A percentile compares a stretch with the other conserved stretches of the same genome.
phyloP scores from a whole-genome alignment of 2,113 vertebrate genomes.

The Gadus chalcogrammus region DNA sequence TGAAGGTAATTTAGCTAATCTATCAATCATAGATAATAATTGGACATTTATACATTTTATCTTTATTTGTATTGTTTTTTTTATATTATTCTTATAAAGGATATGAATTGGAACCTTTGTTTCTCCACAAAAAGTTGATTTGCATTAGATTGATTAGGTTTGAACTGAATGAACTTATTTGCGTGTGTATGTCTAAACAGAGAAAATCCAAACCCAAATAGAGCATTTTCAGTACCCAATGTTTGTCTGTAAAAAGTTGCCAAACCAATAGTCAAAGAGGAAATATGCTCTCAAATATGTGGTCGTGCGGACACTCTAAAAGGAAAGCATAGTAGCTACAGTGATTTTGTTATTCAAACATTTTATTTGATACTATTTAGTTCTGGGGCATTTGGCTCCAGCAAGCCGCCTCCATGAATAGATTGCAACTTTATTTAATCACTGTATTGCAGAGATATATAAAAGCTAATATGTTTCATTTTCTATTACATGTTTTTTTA shows the following conservation, averaged over 20 bases:
- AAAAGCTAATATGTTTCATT: too few relatives aligned
- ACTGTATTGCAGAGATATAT: too few relatives aligned
- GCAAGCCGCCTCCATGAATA: neutral
- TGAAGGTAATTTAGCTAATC: too few relatives aligned
- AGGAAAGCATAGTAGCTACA: constrained; percentile 39
- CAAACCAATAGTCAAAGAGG: constrained; percentile 73
- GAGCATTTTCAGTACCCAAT: constrained; percentile 65
- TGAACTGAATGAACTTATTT: constrained; percentile 66
- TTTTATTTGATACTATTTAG: constrained; percentile 37
- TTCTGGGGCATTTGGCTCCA: constrained; percentile 7
- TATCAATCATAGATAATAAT: too few relatives aligned
- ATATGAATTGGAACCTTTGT: neutral
- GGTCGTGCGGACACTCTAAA: constrained; percentile 51
- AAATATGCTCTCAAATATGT: constrained; percentile 63
- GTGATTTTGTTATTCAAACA: constrained; percentile 37
- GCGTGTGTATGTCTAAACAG: constrained; percentile 53
- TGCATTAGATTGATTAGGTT: constrained; percentile 46
- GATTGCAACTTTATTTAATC: neutral
- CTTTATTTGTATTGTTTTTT: neutral
- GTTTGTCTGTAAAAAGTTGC: constrained; percentile 57
- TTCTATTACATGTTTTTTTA: too few relatives aligned
- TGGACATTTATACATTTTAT: neutral
- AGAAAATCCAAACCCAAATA: constrained; percentile 62
- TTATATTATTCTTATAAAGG: too few relatives aligned
- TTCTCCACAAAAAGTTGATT: neutral